Evolutionary conservation across 2,113 vertebrate species (phyloP).

Genomic region (Tupaia tana): DNA sequence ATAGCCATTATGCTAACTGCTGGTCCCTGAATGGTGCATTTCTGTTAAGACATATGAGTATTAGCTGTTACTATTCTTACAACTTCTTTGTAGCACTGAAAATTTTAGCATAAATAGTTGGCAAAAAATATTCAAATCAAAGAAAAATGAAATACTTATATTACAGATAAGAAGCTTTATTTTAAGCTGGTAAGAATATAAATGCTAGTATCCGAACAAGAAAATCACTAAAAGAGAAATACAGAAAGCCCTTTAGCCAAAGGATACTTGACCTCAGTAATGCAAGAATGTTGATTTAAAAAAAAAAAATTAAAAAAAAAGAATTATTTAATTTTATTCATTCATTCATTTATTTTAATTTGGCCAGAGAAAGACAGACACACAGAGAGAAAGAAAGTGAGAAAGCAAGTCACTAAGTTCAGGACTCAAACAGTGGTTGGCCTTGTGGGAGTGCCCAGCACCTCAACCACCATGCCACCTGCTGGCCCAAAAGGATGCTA

Average conservation of each 20-base stretch:
- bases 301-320: no score
- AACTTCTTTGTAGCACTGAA: slow-evolving; percentile 34
- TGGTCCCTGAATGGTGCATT: no score
- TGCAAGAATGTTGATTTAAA: background rate
- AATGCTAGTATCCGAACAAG: slow-evolving; percentile 21
- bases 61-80: background rate
- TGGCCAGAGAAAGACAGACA: no score
- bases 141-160: background rate
- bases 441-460: no score
- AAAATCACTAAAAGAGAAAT: slow-evolving; percentile 42
- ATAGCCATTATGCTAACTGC: no score
- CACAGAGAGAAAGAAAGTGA: no score
- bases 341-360: no score
- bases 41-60: background rate
- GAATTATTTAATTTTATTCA: no score
- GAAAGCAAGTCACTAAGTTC: no score
- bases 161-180: slow-evolving; percentile 23
- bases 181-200: background rate
- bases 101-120: slow-evolving; percentile 28
- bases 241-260: slow-evolving; percentile 10
- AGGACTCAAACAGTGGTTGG: no score
- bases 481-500: background rate
- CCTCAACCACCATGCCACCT: no score
- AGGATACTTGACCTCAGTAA: slow-evolving; percentile 22
- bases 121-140: background rate